phyloP scores from a whole-genome alignment of 2,888 invertebrate genomes.

The Zelleria hepariella region DNA sequence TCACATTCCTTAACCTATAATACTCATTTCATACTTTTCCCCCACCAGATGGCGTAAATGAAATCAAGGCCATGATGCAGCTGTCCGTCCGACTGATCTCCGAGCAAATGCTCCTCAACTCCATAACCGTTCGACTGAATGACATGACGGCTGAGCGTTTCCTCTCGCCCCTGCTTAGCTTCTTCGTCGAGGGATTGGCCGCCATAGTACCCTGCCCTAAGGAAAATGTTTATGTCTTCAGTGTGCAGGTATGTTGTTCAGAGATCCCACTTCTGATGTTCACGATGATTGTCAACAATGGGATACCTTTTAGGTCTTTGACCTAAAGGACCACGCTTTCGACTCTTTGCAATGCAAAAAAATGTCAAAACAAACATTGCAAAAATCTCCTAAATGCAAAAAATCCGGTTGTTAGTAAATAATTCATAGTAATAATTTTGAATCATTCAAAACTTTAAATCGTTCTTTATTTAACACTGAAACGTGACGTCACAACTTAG shows the following conservation, averaged over 20 bases:
- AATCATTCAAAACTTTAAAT: no score
- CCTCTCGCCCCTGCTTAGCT: slow-evolving; percentile 87
- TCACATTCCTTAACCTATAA: not conserved
- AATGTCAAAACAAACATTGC: no score
- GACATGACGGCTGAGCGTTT: slow-evolving; percentile 96
- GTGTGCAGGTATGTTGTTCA: slow-evolving; percentile 80
- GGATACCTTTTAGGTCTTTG: no score
- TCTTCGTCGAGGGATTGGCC: slow-evolving; percentile 91
- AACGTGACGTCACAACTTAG: no score
- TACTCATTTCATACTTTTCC: not conserved
- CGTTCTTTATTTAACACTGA: no score
- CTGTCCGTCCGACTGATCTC: slow-evolving; percentile 92
- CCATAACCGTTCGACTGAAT: slow-evolving; percentile 92
- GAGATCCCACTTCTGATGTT: no score
- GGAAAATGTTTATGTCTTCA: slow-evolving; percentile 93
- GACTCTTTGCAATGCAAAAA: no score
- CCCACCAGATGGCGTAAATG: slow-evolving; percentile 88
- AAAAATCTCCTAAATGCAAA: no score
- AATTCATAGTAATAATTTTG: no score
- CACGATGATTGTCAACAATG: no score
- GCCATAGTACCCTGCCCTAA: slow-evolving; percentile 93
- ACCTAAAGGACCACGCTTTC: no score
- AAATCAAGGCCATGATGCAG: slow-evolving; percentile 93
- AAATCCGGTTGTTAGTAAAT: no score
- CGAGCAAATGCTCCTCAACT: slow-evolving; percentile 94